Conservation (phyloP, 1,140 invertebrate genomes). For the Trichonephila inaurata region DNA sequence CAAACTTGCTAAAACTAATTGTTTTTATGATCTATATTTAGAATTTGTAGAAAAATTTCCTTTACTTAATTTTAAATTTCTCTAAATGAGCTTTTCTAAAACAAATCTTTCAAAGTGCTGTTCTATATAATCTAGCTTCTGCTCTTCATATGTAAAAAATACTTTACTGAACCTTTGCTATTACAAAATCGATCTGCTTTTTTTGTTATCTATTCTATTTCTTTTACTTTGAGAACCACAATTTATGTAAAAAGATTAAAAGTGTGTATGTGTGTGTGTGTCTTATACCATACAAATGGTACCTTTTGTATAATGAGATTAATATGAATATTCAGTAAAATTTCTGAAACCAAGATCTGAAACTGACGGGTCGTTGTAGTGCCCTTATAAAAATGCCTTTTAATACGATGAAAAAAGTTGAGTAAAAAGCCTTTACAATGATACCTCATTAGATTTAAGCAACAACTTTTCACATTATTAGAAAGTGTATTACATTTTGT, state of each 20-base stretch:
- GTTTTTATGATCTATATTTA: no score
- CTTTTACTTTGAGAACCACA: slow-evolving; percentile 71
- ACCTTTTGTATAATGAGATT: slow-evolving; percentile 67
- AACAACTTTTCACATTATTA: slow-evolving; percentile 72
- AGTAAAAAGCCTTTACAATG: slow-evolving; percentile 76
- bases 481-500: slow-evolving; percentile 64
- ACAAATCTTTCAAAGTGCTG: not conserved
- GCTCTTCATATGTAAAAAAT: not conserved
- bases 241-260: slow-evolving; percentile 53
- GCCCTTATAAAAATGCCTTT: slow-evolving; percentile 77
- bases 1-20: no score
- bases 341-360: slow-evolving; percentile 75
- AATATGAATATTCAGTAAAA: slow-evolving; percentile 16
- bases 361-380: slow-evolving; percentile 75
- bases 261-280: slow-evolving; percentile 50
- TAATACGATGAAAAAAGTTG: slow-evolving; percentile 65
- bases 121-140: not conserved
- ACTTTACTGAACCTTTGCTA: not conserved
- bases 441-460: slow-evolving; percentile 77
- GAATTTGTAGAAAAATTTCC: no score
- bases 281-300: slow-evolving; percentile 56
- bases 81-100: not conserved
- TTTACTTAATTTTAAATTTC: no score
- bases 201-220: not conserved
- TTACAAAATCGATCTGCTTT: not conserved